Evolutionary conservation across 2,888 invertebrate genomes (phyloP).

Genomic region (Thymelicus acteon): DNA sequence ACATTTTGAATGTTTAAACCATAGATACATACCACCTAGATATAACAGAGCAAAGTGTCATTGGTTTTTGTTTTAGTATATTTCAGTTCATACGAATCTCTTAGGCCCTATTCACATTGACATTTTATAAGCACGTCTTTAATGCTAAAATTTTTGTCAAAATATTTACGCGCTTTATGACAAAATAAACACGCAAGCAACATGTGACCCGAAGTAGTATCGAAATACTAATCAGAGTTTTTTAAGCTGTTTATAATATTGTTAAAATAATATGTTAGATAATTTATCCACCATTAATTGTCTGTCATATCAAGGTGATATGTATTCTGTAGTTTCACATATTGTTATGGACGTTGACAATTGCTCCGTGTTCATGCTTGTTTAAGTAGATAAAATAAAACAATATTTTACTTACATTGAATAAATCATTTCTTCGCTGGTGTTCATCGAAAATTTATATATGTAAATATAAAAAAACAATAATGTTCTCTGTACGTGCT

Average conservation of each 20-base stretch:
- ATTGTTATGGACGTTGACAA: background rate
- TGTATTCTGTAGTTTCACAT: background rate
- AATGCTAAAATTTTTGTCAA: background rate
- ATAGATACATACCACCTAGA: background rate
- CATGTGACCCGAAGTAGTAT: no score
- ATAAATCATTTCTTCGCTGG: no score
- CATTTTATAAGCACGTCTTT: background rate
- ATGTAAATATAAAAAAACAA: no score
- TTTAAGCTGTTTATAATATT: no score
- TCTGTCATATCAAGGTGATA: background rate
- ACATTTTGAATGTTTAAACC: background rate
- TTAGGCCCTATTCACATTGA: background rate
- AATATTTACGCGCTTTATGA: no score
- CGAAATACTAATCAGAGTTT: no score
- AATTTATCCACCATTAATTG: no score
- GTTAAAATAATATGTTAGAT: no score
- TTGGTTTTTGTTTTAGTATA: no score
- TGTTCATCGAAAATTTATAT: no score
- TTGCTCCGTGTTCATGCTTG: background rate
- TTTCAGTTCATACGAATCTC: background rate
- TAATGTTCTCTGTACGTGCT: no score
- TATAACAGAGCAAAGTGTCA: background rate
- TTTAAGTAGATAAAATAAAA: background rate
- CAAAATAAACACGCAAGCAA: no score
- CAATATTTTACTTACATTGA: background rate